These are phyloP conservation scores for Cephalopterus ornatus DNA, from an alignment of 2,113 vertebrate genomes.

Conservation along the genomic window DNA sequence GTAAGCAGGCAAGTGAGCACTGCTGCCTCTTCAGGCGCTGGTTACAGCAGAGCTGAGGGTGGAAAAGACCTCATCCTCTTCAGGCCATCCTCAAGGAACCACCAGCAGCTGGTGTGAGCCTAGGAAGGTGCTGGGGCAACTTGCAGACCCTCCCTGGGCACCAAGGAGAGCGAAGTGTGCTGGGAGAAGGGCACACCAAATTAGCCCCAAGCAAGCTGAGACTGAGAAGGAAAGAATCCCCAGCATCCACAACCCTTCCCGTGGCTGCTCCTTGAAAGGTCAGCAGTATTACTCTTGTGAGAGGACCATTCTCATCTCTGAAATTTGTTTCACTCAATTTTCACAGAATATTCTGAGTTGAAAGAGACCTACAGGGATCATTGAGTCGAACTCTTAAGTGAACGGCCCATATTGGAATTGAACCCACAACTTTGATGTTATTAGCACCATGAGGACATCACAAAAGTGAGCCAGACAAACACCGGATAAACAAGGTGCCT, in stretches of 20 bases:
- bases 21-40: neutral
- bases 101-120: neutral
- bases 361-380: neutral
- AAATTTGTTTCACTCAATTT: neutral
- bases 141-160: neutral
- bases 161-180: neutral
- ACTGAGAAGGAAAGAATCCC: neutral
- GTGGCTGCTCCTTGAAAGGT: neutral
- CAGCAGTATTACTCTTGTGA: fast-evolving
- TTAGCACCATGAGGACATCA: neutral
- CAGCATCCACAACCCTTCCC: neutral
- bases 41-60: neutral
- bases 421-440: neutral
- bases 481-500: fast-evolving
- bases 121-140: neutral
- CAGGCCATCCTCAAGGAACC: neutral
- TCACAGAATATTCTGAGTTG: neutral
- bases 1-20: neutral
- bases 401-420: neutral
- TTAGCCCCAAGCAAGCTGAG: neutral
- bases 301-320: neutral
- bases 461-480: neutral
- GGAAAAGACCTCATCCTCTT: neutral
- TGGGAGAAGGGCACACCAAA: neutral
- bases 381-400: neutral